Percentiles rank a stretch among this genome's conserved stretches.
phyloP scores from a whole-genome alignment of 2,113 vertebrate species.

The Danionella cerebrum region DNA sequence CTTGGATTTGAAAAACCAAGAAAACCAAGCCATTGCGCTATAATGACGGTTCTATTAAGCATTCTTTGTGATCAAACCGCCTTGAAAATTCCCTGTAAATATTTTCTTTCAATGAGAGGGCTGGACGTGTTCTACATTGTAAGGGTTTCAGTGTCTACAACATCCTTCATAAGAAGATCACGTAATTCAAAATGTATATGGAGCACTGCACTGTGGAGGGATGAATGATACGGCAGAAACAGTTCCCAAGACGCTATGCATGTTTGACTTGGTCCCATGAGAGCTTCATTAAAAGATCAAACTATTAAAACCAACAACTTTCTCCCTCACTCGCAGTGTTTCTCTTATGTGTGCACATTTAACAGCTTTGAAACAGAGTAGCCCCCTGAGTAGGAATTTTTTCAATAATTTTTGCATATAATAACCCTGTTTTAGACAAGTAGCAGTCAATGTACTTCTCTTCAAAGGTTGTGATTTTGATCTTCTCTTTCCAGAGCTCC shows the following conservation, averaged over 20 bases:
- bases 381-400: background rate
- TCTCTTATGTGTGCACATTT: background rate
- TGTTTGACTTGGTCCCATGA: background rate
- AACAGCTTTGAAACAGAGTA: background rate
- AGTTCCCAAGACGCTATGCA: slow-evolving; percentile 11
- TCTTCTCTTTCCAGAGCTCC: background rate
- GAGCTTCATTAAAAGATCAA: slow-evolving; percentile 32
- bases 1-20: background rate
- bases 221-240: background rate
- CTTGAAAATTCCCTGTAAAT: background rate
- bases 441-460: no score
- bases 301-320: slow-evolving; percentile 30
- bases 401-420: background rate
- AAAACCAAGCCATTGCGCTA: background rate
- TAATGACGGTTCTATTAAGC: background rate
- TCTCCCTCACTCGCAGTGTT: slow-evolving; percentile 29
- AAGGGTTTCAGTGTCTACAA: background rate
- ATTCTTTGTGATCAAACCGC: background rate
- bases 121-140: background rate
- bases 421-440: no score
- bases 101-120: background rate
- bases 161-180: background rate
- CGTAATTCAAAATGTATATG: background rate
- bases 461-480: no score
- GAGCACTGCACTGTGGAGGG: background rate